Base-by-base conservation (phyloP, 2,888 invertebrate species). In the Clunio marinus region DNA sequence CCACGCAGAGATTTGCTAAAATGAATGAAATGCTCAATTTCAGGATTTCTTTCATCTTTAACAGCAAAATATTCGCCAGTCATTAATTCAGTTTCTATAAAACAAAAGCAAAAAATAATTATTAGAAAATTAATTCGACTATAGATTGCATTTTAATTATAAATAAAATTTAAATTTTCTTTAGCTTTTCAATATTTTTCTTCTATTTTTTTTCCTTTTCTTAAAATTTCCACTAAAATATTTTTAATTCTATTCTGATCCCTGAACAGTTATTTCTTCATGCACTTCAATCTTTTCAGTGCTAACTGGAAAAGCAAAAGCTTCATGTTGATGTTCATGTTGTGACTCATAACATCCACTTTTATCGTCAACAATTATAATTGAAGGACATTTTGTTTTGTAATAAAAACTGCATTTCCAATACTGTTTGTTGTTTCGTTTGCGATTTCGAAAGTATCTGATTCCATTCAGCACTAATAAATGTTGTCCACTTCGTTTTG, bases 391-490 rank as follows among this genome's bases (percentile, higher is more conserved):
- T 58, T 78, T 79, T 37, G 77, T 77, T 70, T 79, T 79, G 65
- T 79, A 79, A 69, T 79, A 79, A 69, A 78, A 77, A 59, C 78
- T 78, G 70, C 79, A 79, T 70, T 79, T 79, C 79, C 79, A 79
- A 70, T 79, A 79, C 71, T 79, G 79, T 35, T 77, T 72, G 2
- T 76, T 74, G 0, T 78, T 78, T 17, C 79, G 76, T 66, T 78
- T 78, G 69, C 79, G 77, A 70, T 79, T 79, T 20, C 79, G 75
- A 70, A 79, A 79, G 73, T 78, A 79, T 8, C 78, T 74, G 70
- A 78, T 78, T 7, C 79, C 79, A 72, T 79, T 78, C 46, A 78
- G 77, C 1, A 79, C 79, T 67, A 79, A 72, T 37, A 79, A 70
- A 71, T 78, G 77, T 51, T 79, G 78, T 51, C 79, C 78, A 69